phyloP scores from a whole-genome alignment of 2,888 invertebrate genomes.

The Subacronicta megacephala region DNA sequence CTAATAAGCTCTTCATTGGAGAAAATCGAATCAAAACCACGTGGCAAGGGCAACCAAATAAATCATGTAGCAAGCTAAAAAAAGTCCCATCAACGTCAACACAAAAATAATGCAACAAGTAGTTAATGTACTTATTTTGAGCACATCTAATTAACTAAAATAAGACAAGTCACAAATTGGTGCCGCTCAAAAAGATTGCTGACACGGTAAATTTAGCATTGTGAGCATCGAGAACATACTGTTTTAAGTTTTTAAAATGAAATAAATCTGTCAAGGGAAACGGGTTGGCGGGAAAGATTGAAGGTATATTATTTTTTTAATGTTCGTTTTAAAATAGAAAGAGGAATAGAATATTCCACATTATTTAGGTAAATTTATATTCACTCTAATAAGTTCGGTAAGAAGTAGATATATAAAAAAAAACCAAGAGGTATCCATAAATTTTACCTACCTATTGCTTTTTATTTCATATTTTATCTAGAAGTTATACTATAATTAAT shows the following conservation, averaged over 20 bases:
- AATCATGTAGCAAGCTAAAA: slow-evolving; percentile 56
- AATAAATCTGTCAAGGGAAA: slow-evolving; percentile 62
- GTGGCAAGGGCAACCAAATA: slow-evolving; percentile 28
- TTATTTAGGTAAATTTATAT: no score
- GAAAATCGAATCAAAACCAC: slow-evolving; percentile 36
- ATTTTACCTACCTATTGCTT: neutral
- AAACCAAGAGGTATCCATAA: neutral
- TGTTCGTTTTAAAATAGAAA: neutral
- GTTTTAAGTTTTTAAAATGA: slow-evolving; percentile 67
- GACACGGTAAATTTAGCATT: slow-evolving; percentile 74
- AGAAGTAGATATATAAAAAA: no score
- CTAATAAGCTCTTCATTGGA: neutral
- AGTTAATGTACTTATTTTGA: slow-evolving; percentile 53
- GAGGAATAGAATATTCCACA: no score
- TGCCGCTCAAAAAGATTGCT: slow-evolving; percentile 62
- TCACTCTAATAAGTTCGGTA: no score
- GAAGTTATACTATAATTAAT: slow-evolving; percentile 8
- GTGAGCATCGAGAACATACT: slow-evolving; percentile 65
- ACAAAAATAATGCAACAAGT: slow-evolving; percentile 56
- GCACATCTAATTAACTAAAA: slow-evolving; percentile 79
- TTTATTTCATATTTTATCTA: slow-evolving; percentile 5
- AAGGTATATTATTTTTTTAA: slow-evolving; percentile 45
- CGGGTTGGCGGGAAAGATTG: slow-evolving; percentile 58
- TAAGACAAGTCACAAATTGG: slow-evolving; percentile 78
- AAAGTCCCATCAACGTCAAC: slow-evolving; percentile 50